phyloP scores from a whole-genome alignment of 2,797 vertebrate species.

The Peromyscus attwateri region DNA sequence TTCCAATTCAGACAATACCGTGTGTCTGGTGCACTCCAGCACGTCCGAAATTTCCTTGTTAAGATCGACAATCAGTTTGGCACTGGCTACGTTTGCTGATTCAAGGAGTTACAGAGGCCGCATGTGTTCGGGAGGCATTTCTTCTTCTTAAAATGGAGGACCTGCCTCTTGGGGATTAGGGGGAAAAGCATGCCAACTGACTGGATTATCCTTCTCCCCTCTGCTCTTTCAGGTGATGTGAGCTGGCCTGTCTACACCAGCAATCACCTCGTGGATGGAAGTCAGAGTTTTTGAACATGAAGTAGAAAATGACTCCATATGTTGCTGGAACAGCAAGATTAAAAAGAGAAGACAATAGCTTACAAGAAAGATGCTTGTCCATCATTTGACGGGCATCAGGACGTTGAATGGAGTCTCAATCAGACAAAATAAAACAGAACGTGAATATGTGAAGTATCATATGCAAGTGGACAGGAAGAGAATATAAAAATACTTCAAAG shows the following conservation, averaged over 20 bases:
- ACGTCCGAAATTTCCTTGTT: neutral
- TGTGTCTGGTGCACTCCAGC: neutral
- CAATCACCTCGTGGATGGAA: conserved; percentile 37
- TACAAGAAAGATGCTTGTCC: conserved; percentile 77
- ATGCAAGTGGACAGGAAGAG: conserved; percentile 23
- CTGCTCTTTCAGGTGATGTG: conserved; percentile 75
- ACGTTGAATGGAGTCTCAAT: conserved; percentile 47
- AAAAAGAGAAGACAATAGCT: conserved; percentile 76
- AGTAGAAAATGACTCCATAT: conserved; percentile 84
- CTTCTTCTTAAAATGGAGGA: conserved; percentile 59
- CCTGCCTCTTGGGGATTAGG: conserved; percentile 45
- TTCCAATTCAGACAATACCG: neutral
- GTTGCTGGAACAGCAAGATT: conserved; percentile 79
- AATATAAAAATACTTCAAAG: neutral
- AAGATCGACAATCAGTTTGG: neutral
- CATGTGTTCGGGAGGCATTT: conserved; percentile 57
- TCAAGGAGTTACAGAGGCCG: conserved; percentile 37
- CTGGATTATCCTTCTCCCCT: conserved; percentile 46
- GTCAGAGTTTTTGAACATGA: conserved; percentile 76
- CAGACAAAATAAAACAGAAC: conserved; percentile 58
- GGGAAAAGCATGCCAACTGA: conserved; percentile 41
- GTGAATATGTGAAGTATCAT: neutral
- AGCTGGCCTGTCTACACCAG: conserved; percentile 61
- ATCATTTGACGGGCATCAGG: conserved; percentile 63
- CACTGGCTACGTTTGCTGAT: conserved; percentile 40